phyloP scores from a whole-genome alignment of 2,888 invertebrate genomes.

The Carcina quercana region DNA sequence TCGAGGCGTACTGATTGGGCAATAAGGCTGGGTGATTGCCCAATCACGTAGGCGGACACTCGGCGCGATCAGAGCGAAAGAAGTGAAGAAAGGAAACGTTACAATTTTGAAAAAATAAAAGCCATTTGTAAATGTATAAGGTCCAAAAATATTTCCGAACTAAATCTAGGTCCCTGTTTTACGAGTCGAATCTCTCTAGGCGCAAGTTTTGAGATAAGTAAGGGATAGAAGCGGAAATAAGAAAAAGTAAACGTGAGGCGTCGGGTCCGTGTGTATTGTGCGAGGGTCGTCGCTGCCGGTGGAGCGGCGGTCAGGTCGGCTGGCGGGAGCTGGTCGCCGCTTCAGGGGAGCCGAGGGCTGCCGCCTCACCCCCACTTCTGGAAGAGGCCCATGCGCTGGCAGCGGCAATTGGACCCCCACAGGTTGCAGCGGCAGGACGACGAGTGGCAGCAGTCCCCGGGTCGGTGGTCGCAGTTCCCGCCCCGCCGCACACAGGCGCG shows the following conservation, averaged over 20 bases:
- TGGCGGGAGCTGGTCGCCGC: slow-evolving; percentile 54
- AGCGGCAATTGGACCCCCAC: slow-evolving; percentile 92
- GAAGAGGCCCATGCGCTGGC: slow-evolving; percentile 91
- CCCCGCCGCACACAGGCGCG: slow-evolving; percentile 87
- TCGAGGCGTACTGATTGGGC: slow-evolving; percentile 77
- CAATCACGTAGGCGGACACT: slow-evolving; percentile 78
- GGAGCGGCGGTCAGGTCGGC: slow-evolving; percentile 64
- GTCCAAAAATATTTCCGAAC: slow-evolving; percentile 66
- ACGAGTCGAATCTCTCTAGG: slow-evolving; percentile 44
- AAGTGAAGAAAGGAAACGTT: slow-evolving; percentile 22
- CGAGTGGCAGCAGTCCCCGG: slow-evolving; percentile 89
- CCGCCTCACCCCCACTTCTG: slow-evolving; percentile 84
- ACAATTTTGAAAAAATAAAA: slow-evolving; percentile 17
- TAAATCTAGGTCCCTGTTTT: slow-evolving; percentile 69
- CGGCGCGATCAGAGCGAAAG: slow-evolving; percentile 51
- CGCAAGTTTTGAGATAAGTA: slow-evolving; percentile 14
- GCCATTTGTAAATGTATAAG: slow-evolving; percentile 42
- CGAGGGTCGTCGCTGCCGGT: slow-evolving; percentile 53
- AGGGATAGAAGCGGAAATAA: slow-evolving; percentile 22
- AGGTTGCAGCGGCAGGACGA: slow-evolving; percentile 91
- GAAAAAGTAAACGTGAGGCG: slow-evolving; percentile 30
- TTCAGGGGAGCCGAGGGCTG: slow-evolving; percentile 35
- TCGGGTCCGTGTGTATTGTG: slow-evolving; percentile 54
- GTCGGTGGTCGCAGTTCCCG: slow-evolving; percentile 89
- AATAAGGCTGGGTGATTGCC: slow-evolving; percentile 84